These are phyloP conservation scores for Suncus etruscus DNA, from an alignment of 2,113 vertebrate species.

Conservation along the genomic window DNA sequence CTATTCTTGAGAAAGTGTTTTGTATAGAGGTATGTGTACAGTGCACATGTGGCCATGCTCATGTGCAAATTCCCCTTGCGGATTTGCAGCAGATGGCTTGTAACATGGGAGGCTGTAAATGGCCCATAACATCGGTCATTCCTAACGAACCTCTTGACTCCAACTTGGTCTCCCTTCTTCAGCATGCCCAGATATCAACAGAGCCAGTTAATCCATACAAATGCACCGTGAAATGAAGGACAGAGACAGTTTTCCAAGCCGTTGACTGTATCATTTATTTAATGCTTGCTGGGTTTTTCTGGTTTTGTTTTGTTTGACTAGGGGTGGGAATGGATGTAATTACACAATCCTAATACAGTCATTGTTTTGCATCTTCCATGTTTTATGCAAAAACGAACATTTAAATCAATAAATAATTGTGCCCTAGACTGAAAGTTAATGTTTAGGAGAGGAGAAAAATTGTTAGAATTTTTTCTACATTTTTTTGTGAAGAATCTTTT, in stretches of 20 bases:
- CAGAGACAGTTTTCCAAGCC: conserved; percentile 74
- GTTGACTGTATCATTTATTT: conserved; percentile 78
- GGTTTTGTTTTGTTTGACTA: conserved; percentile 85
- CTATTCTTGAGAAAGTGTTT: conserved; percentile 45
- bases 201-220: conserved; percentile 23
- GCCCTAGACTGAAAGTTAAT: conserved; percentile 91
- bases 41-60: not conserved
- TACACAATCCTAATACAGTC: conserved; percentile 88
- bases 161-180: conserved; percentile 37
- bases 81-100: not conserved
- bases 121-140: conserved; percentile 7
- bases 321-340: conserved; percentile 86
- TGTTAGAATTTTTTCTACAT: conserved; percentile 91
- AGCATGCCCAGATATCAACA: conserved; percentile 13
- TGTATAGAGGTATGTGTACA: not conserved
- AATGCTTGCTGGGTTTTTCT: conserved; percentile 86
- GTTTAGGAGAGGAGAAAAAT: conserved; percentile 89
- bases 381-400: conserved; percentile 92
- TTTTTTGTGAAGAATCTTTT: conserved; percentile 92
- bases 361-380: conserved; percentile 90
- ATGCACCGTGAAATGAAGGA: conserved; percentile 25
- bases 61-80: not conserved
- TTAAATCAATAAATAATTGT: conserved; percentile 90
- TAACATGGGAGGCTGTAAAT: not conserved
- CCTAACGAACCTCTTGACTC: conserved; percentile 29